Evolutionary conservation across 2,888 invertebrate species (phyloP).

Genomic region (Ctena decussata): DNA sequence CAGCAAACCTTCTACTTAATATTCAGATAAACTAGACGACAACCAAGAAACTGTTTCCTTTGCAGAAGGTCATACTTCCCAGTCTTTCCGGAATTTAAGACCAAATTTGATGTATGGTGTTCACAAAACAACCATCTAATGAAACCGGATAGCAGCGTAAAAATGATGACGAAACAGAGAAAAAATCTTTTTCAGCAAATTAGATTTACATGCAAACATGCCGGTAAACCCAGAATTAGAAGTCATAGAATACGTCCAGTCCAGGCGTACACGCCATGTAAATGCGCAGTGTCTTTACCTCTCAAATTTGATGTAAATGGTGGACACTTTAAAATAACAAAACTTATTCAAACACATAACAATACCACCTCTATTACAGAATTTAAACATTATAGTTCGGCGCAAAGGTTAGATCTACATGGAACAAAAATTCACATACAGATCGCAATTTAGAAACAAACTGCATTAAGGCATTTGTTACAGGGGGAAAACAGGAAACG

Average conservation of each 20-base stretch:
- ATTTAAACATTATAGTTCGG: conserved; percentile 7
- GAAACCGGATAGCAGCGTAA: neutral
- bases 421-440: neutral
- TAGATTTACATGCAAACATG: conserved; percentile 9
- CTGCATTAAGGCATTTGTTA: neutral
- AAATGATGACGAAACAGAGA: neutral
- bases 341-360: neutral
- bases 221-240: conserved; percentile 5
- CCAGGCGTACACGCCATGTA: neutral
- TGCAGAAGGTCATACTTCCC: neutral
- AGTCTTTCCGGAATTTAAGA: neutral
- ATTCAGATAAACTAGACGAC: neutral
- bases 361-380: conserved; percentile 1
- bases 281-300: neutral
- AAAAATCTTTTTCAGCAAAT: neutral
- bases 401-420: neutral
- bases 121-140: neutral
- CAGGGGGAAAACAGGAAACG: neutral
- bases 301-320: neutral
- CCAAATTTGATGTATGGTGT: neutral
- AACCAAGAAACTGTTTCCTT: neutral
- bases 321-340: neutral
- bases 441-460: neutral
- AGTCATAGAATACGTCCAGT: neutral
- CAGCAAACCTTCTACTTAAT: neutral